Evolutionary conservation across 35 echinoderm and acorn worm genomes (phyloP), one percentile per base, ranked within the genome.

Genomic region (Holothuria glaberrima): DNA sequence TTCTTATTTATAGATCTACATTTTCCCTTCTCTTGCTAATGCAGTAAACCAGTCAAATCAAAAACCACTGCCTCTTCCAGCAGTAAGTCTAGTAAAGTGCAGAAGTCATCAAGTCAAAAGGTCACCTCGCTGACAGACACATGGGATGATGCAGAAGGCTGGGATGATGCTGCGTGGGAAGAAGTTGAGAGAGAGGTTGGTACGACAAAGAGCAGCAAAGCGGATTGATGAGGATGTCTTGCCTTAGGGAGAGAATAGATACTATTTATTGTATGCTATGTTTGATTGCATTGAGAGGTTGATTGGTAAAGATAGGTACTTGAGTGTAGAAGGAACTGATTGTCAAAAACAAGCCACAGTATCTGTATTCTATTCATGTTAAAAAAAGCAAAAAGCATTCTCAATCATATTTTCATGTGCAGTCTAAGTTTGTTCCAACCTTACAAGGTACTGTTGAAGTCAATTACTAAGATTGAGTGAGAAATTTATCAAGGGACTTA

Each of bases 81-180:
- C 24, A 56, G 25, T 20, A 87, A 44, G 44, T 14, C 74, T 13
- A 84, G 12, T 34, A 69, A 69, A 67, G 9, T 20, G 63, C 62
- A 86, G 30, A 58, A 86, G 16, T 30, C 21, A 33, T 48, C 61
- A 0, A 63, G 21, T 5, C 34, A 87, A 59, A 87, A 68, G 50
- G 76, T 92, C 29, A 74, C 90, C 9, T 92, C 97, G 10, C 78
- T 99, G 34, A 93, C 93, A 86, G 97, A 99, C 29, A 92, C 93
- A 3, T 99, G 97, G 97, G 93, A 99, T 71, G 97, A 99, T 73
- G 97, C 88, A 0, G 93, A 88, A 86, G 97, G 93, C 10, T 99
- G 97, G 97, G 93, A 99, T 46, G 97, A 99, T 54, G 97, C 90
- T 0, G 97, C 97, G 19, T 99, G 97, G 97, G 91, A 99, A 34